A percentile compares a stretch with the other conserved stretches of the same genome.
phyloP scores from a whole-genome alignment of 2,888 invertebrate species.

The Hyalella azteca region DNA sequence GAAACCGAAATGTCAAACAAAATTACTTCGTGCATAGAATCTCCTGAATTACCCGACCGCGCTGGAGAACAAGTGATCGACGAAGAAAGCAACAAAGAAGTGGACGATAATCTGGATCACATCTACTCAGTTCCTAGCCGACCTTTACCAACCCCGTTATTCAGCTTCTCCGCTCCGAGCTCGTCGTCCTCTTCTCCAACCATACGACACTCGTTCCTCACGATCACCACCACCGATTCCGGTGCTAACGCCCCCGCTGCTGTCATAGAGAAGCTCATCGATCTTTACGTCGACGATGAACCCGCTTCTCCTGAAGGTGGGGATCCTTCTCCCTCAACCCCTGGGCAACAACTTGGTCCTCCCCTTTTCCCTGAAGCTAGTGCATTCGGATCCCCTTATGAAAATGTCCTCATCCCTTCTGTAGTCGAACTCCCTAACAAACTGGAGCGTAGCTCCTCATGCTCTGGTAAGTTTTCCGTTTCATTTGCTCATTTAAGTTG shows the following conservation, averaged over 20 bases:
- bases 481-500: too few species aligned
- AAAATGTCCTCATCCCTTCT: slow-evolving; percentile 56
- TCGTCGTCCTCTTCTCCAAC: neutral
- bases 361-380: slow-evolving; percentile 48
- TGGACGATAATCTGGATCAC: slow-evolving; percentile 19
- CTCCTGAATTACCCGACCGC: too few species aligned
- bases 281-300: neutral
- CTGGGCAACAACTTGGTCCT: slow-evolving; percentile 9
- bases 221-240: neutral
- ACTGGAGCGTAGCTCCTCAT: neutral
- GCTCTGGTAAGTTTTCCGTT: neutral
- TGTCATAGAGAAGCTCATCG: slow-evolving; percentile 14
- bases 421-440: slow-evolving; percentile 25
- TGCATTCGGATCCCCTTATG: slow-evolving; percentile 55
- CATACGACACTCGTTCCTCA: neutral
- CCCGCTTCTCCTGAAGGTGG: neutral
- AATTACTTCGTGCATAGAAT: too few species aligned
- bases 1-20: neutral
- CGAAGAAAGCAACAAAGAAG: neutral
- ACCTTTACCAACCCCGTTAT: neutral
- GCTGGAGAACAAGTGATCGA: too few species aligned
- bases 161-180: neutral
- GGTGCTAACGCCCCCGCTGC: neutral
- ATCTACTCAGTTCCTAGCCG: slow-evolving; percentile 15
- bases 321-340: neutral